Evolutionary conservation across 2,797 vertebrate genomes (phyloP).

Genomic region (Neomorphus geoffroyi): DNA sequence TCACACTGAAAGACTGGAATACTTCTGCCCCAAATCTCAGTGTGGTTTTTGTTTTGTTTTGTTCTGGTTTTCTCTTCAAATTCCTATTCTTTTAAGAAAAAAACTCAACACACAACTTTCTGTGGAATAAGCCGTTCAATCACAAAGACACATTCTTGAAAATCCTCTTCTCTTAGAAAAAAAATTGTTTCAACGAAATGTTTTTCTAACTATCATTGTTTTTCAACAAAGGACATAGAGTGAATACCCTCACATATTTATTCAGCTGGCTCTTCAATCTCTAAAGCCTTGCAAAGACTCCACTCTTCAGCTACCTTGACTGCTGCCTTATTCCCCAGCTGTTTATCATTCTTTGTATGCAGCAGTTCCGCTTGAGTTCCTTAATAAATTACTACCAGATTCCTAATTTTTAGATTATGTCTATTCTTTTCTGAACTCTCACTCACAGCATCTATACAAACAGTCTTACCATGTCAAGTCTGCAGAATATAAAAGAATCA

Average conservation of each 20-base stretch:
- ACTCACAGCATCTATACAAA: slow-evolving; percentile 37
- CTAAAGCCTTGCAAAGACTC: slow-evolving; percentile 7
- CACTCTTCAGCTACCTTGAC: slow-evolving; percentile 35
- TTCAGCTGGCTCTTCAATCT: slow-evolving; percentile 31
- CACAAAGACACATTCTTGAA: neutral
- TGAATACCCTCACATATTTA: neutral
- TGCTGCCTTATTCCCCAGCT: slow-evolving; percentile 45
- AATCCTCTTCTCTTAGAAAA: neutral
- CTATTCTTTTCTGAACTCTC: slow-evolving; percentile 57
- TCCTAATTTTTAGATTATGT: slow-evolving; percentile 65
- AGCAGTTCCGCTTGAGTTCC: slow-evolving; percentile 27
- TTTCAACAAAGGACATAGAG: neutral
- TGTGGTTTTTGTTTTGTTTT: too few species aligned
- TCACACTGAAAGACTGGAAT: neutral
- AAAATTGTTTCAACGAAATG: neutral
- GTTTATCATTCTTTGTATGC: slow-evolving; percentile 32
- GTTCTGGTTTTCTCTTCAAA: neutral
- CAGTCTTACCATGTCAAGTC: slow-evolving; percentile 21
- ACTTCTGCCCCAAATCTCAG: neutral
- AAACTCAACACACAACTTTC: neutral
- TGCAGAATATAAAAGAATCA: slow-evolving; percentile 50
- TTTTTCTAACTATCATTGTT: neutral
- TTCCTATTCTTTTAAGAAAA: neutral
- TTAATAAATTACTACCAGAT: slow-evolving; percentile 64
- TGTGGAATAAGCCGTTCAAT: neutral